Base-by-base conservation (phyloP, 2,888 invertebrate genomes). In the Apodemia duryi region DNA sequence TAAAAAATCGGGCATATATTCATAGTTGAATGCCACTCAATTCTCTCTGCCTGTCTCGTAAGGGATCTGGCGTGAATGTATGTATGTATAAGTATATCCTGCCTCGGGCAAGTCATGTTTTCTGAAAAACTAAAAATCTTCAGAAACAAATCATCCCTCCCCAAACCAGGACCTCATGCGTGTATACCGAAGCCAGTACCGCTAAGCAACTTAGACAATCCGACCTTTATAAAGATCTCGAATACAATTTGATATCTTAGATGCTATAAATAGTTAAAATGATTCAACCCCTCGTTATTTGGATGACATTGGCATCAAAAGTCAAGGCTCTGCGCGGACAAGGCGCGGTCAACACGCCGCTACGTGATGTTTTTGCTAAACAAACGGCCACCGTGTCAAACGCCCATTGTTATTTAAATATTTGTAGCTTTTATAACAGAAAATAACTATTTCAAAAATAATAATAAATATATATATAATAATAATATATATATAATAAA, bases 351-450 rank as follows among this genome's bases (percentile, higher is more conserved):
- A 29, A 57, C 32, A 13, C 63, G 65, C 61, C 21, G 49, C 63
- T 77, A 79, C 79, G 81, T 80, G 78, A 77, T 70, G 65, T 66
- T 70, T 74, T 76, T 79, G 75, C 76, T 70, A 73, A 75, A 73
- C 70, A 66, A 49, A 63, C 65, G 68, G 62, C 66, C 61, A 67
- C 69, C 62, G 67, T 66, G 65, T 67, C 41, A 68, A 68, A 69
- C 67, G 67, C 65, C 66, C 66, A 70, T 69, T 71, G 68, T 70
- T 68, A 71, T 70, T 70, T 52, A 69, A 71, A 71, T 69, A 66
- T 70, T 51, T 41, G 57, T 32, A 11, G 13, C 11, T 13, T 29
- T 29, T 32, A 13, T 3, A 32, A 57, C 32, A 32, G 29, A 57
- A 57, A 32, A 49, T n/a, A 11, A n/a, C n/a, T 49, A n/a, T 49